A percentile compares a stretch with the other conserved stretches of the same genome.
Conservation (phyloP, 2,888 invertebrate genomes). For the Scaptomyza polygonia region DNA sequence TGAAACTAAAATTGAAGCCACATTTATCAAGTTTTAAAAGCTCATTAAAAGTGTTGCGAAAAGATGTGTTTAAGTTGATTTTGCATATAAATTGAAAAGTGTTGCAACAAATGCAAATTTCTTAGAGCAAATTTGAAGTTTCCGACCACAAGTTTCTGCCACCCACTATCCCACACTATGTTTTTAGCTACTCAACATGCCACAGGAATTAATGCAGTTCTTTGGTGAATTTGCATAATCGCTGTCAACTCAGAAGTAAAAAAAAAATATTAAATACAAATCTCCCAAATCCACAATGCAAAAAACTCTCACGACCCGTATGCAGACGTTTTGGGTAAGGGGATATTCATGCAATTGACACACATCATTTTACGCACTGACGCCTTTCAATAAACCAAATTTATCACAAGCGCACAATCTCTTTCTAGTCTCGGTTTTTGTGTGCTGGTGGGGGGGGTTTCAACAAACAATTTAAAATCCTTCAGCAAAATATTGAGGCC, state of each 20-base stretch:
- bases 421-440: conserved; percentile 14
- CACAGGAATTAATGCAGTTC: conserved; percentile 70
- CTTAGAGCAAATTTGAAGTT: too few species aligned
- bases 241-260: conserved; percentile 78
- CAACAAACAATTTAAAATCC: conserved; percentile 76
- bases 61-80: conserved; percentile 31
- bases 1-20: conserved; percentile 19
- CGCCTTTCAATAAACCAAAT: conserved; percentile 85
- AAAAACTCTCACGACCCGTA: conserved; percentile 52
- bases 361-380: conserved; percentile 85
- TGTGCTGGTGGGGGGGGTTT: conserved; percentile 39
- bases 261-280: conserved; percentile 32
- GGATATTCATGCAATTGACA: conserved; percentile 84
- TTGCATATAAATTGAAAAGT: conserved; percentile 66
- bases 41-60: conserved; percentile 58
- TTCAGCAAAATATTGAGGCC: conserved; percentile 69
- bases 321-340: conserved; percentile 7
- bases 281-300: conserved; percentile 48
- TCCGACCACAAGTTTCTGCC: conserved; percentile 20
- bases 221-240: conserved; percentile 76
- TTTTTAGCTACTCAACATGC: conserved; percentile 4
- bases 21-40: conserved; percentile 60
- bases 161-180: background rate
- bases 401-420: conserved; percentile 78
- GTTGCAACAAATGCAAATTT: conserved; percentile 65